These are phyloP conservation scores for Chelmon rostratus DNA, from an alignment of 2,797 vertebrate species.

Conservation along the genomic window DNA sequence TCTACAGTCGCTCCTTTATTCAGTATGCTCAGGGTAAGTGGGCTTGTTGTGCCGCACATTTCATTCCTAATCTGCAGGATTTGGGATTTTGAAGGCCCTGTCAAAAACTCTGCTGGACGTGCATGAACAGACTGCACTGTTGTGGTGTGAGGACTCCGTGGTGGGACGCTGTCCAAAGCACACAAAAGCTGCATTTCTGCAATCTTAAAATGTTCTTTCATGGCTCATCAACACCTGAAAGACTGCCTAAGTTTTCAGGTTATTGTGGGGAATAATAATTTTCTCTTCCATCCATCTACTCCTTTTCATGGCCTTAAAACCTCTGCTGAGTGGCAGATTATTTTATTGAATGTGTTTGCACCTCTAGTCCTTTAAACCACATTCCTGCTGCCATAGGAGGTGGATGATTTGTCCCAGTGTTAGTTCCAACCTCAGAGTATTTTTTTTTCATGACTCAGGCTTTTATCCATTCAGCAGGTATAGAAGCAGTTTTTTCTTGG, in stretches of 20 bases:
- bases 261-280: constrained; percentile 51
- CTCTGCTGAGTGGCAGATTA: constrained; percentile 52
- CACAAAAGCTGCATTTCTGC: constrained; percentile 56
- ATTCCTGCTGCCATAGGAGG: constrained; percentile 63
- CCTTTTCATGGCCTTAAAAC: constrained; percentile 36
- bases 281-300: constrained; percentile 41
- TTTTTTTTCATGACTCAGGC: constrained; percentile 50
- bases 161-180: constrained; percentile 32
- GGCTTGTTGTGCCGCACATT: constrained; percentile 32
- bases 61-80: constrained; percentile 49
- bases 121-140: constrained; percentile 2
- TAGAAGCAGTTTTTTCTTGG: constrained; percentile 31
- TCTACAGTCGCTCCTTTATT: constrained; percentile 16
- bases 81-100: constrained; percentile 40
- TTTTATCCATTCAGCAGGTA: constrained; percentile 65
- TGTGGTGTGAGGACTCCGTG: constrained; percentile 23
- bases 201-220: constrained; percentile 44
- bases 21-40: constrained; percentile 7
- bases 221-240: constrained; percentile 34
- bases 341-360: constrained; percentile 67
- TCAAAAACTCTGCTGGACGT: constrained; percentile 57
- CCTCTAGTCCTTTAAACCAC: constrained; percentile 50
- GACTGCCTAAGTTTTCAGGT: constrained; percentile 10
- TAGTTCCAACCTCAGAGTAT: constrained; percentile 39
- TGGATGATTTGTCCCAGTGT: constrained; percentile 62